These are phyloP conservation scores for Eupristina koningsbergeri DNA, from an alignment of 1,140 invertebrate species.

Conservation along the genomic window DNA sequence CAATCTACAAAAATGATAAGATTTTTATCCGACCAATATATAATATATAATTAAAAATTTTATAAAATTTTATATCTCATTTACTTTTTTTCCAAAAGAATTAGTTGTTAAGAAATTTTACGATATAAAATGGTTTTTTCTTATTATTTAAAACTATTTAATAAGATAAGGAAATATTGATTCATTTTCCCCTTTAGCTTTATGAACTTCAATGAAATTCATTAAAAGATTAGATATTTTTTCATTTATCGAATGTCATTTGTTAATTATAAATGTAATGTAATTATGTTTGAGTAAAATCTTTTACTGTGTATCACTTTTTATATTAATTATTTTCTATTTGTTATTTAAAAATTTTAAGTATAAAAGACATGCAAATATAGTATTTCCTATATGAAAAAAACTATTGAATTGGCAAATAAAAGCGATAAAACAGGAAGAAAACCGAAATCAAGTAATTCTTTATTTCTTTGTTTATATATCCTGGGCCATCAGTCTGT, in stretches of 20 bases:
- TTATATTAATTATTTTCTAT: not conserved
- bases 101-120: too few relatives aligned
- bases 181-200: not conserved
- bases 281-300: not conserved
- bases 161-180: not conserved
- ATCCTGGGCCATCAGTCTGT: conserved; percentile 17
- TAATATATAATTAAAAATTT: too few relatives aligned
- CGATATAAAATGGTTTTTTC: not conserved
- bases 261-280: not conserved
- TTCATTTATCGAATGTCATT: not conserved
- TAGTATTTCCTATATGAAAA: not conserved
- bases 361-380: not conserved
- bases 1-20: too few relatives aligned
- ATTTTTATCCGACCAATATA: too few relatives aligned
- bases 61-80: too few relatives aligned
- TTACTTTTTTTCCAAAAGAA: too few relatives aligned
- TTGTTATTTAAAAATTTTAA: not conserved
- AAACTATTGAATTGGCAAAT: not conserved
- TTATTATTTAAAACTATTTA: not conserved
- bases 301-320: not conserved
- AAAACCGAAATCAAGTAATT: conserved; percentile 24
- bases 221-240: not conserved
- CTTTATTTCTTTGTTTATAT: not conserved
- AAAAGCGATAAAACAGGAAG: conserved; percentile 10
- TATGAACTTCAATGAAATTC: not conserved